Base-by-base conservation (phyloP, 2,888 invertebrate species). In the Eupithecia subfuscata region DNA sequence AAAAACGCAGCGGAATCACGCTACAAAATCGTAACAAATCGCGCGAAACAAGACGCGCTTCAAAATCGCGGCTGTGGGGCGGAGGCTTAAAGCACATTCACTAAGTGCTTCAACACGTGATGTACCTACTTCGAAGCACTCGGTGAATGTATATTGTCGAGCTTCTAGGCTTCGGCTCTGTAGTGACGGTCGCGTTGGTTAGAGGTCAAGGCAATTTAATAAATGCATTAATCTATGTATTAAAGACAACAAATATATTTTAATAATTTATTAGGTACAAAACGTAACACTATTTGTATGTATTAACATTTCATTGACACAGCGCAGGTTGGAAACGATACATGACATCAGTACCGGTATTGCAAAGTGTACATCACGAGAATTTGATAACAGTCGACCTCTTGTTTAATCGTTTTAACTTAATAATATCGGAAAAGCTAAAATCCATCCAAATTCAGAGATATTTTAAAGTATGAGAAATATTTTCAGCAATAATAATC, bases 181-280 rank as follows among this genome's bases (percentile, higher is more conserved):
- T n/a, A n/a, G n/a, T n/a, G n/a, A n/a, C n/a, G n/a, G n/a, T n/a
- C n/a, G n/a, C n/a, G n/a, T n/a, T n/a, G n/a, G n/a, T n/a, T n/a
- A n/a, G n/a, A n/a, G n/a, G n/a, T n/a, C n/a, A n/a, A n/a, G n/a
- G 30, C 0, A 14, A 3, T 43, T 14, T 4, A 12, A 43, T 14
- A 14, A 43, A 43, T 5, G 14, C 43, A 43, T 14, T 14, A 4
- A 43, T 43, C 43, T 43, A 43, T 34, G 2, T 4, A 40, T 40
- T 9, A 40, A 40, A 40, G 40, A 9, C 5, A n/a, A n/a, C n/a
- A 7, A 82, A 81, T 16, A n/a, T 70, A 69, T 86, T 88, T 88
- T 83, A 56, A 89, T 89, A 88, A 83, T 91, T 92, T 92, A 91
- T 88, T 93, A 83, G 83, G 88, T 93, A 92, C 83, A 93, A 93